These are phyloP conservation scores for Zaprionus bogoriensis DNA, from an alignment of 2,888 invertebrate genomes.

Conservation along the genomic window DNA sequence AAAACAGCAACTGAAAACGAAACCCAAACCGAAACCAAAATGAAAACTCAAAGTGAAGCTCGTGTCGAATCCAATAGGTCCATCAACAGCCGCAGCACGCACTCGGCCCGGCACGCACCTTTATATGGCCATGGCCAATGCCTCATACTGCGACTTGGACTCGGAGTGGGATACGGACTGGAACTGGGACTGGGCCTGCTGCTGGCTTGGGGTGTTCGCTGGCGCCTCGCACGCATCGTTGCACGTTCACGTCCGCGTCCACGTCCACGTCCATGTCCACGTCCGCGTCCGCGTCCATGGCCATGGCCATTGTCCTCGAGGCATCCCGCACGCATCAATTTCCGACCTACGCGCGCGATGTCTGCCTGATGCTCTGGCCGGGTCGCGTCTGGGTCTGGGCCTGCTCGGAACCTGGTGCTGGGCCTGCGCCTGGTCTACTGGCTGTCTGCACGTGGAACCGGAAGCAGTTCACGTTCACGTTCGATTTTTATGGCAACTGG, in stretches of 20 bases:
- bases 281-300: slow-evolving; percentile 31
- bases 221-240: slow-evolving; percentile 64
- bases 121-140: slow-evolving; percentile 48
- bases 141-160: slow-evolving; percentile 2
- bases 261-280: slow-evolving; percentile 33
- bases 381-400: slow-evolving; percentile 17
- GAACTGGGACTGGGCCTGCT: too few species aligned
- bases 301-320: slow-evolving; percentile 71
- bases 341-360: slow-evolving; percentile 66
- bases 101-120: slow-evolving; percentile 68
- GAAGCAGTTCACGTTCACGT: slow-evolving; percentile 75
- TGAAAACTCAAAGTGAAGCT: slow-evolving; percentile 30
- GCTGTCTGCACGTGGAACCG: slow-evolving; percentile 71
- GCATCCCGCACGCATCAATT: slow-evolving; percentile 66
- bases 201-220: background rate
- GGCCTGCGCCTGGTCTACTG: slow-evolving; percentile 51
- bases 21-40: slow-evolving; percentile 29
- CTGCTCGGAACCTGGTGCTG: slow-evolving; percentile 57
- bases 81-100: slow-evolving; percentile 76
- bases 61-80: slow-evolving; percentile 57
- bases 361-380: background rate
- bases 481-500: slow-evolving; percentile 71
- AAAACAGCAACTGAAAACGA: slow-evolving; percentile 48
- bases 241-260: slow-evolving; percentile 52
- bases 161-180: slow-evolving; percentile 4